Conservation (phyloP, 2,797 vertebrate species). For the Sebastes steindachneri region DNA sequence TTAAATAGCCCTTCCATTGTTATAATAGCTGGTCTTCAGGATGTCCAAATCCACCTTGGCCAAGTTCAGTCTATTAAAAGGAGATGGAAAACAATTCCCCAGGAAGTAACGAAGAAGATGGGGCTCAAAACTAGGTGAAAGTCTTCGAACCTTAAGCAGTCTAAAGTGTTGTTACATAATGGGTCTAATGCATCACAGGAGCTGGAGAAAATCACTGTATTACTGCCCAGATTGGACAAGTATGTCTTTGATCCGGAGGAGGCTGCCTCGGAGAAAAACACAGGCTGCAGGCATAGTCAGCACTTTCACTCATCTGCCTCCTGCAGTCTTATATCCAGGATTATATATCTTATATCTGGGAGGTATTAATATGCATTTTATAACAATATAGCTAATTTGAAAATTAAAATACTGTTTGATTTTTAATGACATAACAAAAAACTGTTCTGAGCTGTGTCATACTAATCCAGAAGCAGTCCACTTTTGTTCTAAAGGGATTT, state of each 20-base stretch:
- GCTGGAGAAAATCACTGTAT: conserved; percentile 57
- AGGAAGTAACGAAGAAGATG: conserved; percentile 32
- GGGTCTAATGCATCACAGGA: conserved; percentile 58
- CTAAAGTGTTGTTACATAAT: conserved; percentile 65
- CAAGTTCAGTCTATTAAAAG: conserved; percentile 32
- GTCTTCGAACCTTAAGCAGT: conserved; percentile 10
- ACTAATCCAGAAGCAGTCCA: conserved; percentile 4
- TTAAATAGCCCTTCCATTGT: background rate
- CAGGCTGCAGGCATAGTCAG: conserved; percentile 40
- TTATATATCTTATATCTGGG: background rate
- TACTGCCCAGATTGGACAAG: conserved; percentile 60
- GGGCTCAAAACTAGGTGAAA: conserved; percentile 44
- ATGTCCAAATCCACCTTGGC: conserved; percentile 26
- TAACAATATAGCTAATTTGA: background rate
- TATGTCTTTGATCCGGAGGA: conserved; percentile 59
- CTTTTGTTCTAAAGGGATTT: conserved; percentile 9
- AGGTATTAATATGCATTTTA: background rate
- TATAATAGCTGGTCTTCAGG: background rate
- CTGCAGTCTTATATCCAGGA: background rate
- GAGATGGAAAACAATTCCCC: conserved; percentile 2
- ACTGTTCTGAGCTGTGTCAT: background rate
- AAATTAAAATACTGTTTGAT: background rate
- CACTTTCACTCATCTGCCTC: conserved; percentile 18
- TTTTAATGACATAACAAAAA: conserved; percentile 14
- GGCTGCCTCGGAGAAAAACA: conserved; percentile 33